These are phyloP conservation scores for Eupeodes luniger DNA, from an alignment of 2,888 invertebrate genomes.

Conservation along the genomic window DNA sequence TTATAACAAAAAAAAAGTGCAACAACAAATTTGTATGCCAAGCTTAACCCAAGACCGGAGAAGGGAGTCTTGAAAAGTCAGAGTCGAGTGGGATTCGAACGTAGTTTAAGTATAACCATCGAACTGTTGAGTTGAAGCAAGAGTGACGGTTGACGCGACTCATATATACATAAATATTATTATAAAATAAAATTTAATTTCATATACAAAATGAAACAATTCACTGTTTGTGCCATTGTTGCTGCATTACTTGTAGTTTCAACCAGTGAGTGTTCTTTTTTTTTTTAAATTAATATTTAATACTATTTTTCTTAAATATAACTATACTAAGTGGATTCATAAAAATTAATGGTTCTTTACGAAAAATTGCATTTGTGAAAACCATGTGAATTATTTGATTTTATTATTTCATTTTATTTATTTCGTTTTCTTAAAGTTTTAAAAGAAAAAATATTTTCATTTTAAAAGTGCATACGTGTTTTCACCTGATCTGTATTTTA, in stretches of 20 bases:
- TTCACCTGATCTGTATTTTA: not conserved
- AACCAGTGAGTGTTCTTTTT: slow-evolving; percentile 82
- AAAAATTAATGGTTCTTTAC: not conserved
- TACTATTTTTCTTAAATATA: not conserved
- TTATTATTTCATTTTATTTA: not conserved
- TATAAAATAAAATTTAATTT: slow-evolving; percentile 44
- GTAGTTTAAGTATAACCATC: slow-evolving; percentile 84
- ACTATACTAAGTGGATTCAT: not conserved
- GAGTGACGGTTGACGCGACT: slow-evolving; percentile 67
- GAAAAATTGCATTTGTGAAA: not conserved
- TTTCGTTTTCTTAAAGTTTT: not conserved
- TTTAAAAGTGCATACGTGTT: slow-evolving; percentile 1
- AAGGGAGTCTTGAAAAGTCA: slow-evolving; percentile 84
- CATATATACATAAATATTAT: not conserved
- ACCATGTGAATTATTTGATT: not conserved
- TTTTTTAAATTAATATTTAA: slow-evolving; percentile 8
- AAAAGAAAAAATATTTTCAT: not conserved
- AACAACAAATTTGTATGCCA: slow-evolving; percentile 56
- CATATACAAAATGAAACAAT: slow-evolving; percentile 81
- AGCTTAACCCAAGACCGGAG: slow-evolving; percentile 68
- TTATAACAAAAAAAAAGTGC: slow-evolving; percentile 43
- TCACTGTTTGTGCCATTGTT: slow-evolving; percentile 82
- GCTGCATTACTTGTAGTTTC: slow-evolving; percentile 81
- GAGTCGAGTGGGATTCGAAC: slow-evolving; percentile 80
- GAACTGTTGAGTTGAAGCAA: slow-evolving; percentile 79